Percentiles rank a stretch among this genome's conserved stretches.
These are phyloP conservation scores for Toxotes chatareus DNA, from an alignment of 2,113 vertebrate species.

Conservation along the genomic window DNA sequence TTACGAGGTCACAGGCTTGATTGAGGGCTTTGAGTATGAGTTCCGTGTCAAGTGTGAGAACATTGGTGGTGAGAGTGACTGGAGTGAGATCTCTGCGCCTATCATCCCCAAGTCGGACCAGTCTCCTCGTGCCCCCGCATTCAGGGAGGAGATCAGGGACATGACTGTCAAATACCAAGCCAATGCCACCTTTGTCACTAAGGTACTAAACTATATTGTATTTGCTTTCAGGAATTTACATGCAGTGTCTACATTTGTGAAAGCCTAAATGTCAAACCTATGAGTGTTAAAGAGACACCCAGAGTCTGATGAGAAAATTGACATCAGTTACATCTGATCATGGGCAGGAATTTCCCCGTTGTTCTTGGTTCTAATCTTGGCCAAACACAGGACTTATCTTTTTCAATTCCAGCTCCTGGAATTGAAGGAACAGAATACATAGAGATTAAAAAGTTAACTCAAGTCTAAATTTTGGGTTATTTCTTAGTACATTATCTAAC, in stretches of 20 bases:
- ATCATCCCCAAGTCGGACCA: constrained; percentile 93
- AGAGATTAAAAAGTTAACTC: background rate
- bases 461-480: background rate
- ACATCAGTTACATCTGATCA: background rate
- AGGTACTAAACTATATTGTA: constrained; percentile 79
- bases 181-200: constrained; percentile 96
- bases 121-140: constrained; percentile 90
- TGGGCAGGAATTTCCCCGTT: too few species aligned
- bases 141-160: constrained; percentile 97
- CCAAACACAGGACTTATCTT: background rate
- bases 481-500: background rate
- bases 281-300: background rate
- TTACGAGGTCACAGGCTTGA: constrained; percentile 90
- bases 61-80: constrained; percentile 96
- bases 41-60: constrained; percentile 99
- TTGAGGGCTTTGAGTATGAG: constrained; percentile 98
- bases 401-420: background rate
- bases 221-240: background rate
- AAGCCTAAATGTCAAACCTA: background rate
- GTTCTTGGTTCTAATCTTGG: too few species aligned
- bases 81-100: constrained; percentile 94
- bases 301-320: background rate
- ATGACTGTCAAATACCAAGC: constrained; percentile 94
- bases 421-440: too few species aligned
- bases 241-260: background rate